Evolutionary conservation across 1,140 invertebrate genomes (phyloP).

Genomic region (Notospermus geniculatus): DNA sequence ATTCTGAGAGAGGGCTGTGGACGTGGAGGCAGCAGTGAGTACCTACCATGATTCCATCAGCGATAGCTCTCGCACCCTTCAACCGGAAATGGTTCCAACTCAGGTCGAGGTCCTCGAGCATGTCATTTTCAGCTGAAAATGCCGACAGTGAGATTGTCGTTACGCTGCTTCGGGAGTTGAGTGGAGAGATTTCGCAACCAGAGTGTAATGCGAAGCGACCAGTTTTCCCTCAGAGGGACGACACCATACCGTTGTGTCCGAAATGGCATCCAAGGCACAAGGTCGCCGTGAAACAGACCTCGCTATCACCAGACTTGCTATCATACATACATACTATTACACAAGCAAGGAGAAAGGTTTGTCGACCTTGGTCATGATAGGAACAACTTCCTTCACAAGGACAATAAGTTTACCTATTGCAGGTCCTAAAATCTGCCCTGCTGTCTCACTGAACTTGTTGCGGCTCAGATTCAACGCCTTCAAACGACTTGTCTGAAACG

Average conservation of each 20-base stretch:
- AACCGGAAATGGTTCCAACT: constrained; percentile 51
- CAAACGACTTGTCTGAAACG: constrained; percentile 28
- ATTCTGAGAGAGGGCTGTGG: not conserved
- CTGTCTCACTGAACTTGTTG: constrained; percentile 32
- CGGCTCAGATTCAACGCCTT: constrained; percentile 28
- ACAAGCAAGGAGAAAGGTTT: no score
- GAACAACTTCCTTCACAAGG: no score
- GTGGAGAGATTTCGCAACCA: not conserved
- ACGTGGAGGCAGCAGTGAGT: not conserved
- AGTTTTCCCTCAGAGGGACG: not conserved
- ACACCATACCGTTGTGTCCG: not conserved
- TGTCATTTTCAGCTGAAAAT: constrained; percentile 36
- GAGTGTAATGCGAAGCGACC: not conserved
- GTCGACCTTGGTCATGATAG: no score
- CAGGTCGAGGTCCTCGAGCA: constrained; percentile 40
- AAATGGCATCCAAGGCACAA: not conserved
- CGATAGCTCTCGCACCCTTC: constrained; percentile 30
- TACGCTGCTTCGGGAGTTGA: not conserved
- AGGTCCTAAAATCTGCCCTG: constrained; percentile 25
- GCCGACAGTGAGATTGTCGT: not conserved
- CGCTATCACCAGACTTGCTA: not conserved
- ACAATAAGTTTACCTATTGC: constrained; percentile 34
- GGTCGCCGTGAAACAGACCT: not conserved
- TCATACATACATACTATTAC: no score
- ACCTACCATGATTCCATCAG: constrained; percentile 22